Evolutionary conservation across 2,888 invertebrate species (phyloP).

Genomic region (Uropetala carovei): DNA sequence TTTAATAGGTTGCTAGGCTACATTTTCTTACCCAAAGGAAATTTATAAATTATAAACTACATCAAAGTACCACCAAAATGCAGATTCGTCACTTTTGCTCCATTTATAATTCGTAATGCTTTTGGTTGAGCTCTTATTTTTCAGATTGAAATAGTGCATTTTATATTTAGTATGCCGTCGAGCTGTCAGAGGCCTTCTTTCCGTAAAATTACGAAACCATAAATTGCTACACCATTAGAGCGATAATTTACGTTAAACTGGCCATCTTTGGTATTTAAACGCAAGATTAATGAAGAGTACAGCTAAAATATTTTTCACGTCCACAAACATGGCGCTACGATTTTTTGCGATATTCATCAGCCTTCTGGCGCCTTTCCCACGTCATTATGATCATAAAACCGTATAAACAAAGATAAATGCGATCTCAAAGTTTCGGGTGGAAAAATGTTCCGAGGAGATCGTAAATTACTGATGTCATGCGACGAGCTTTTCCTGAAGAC

Average conservation of each 20-base stretch:
- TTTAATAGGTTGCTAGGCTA: too few relatives aligned
- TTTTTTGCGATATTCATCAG: neutral
- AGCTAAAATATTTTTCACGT: neutral
- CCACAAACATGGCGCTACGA: neutral
- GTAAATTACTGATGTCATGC: constrained; percentile 47
- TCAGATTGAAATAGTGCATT: neutral
- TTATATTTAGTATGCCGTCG: neutral
- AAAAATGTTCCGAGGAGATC: neutral
- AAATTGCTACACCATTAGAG: neutral
- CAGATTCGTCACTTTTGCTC: too few relatives aligned
- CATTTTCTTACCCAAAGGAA: too few relatives aligned
- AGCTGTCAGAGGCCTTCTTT: neutral
- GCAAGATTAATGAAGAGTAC: neutral
- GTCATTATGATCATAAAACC: neutral
- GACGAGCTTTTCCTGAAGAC: neutral
- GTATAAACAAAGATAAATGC: constrained; percentile 57
- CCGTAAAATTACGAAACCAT: neutral
- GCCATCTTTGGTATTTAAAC: too few relatives aligned
- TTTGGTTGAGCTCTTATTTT: neutral
- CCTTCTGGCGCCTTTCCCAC: neutral
- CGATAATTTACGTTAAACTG: neutral
- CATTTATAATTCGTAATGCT: neutral
- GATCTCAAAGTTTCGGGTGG: constrained; percentile 33
- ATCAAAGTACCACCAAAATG: too few relatives aligned
- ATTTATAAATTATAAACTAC: too few relatives aligned